These are phyloP conservation scores for Marasmarcha lunaedactyla DNA, from an alignment of 2,888 invertebrate genomes.

Conservation along the genomic window DNA sequence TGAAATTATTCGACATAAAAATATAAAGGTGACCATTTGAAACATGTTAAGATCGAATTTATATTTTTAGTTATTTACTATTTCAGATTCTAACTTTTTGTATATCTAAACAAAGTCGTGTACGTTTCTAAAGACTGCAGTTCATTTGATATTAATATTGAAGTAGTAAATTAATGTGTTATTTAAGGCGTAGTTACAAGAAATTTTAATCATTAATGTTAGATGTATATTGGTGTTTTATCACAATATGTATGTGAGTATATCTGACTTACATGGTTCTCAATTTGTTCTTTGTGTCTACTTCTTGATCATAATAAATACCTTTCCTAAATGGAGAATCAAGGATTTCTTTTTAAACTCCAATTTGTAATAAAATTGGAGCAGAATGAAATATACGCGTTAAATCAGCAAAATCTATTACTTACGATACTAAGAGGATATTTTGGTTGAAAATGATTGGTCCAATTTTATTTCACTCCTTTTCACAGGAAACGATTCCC, in stretches of 20 bases:
- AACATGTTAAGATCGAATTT: slow-evolving; percentile 28
- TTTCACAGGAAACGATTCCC: too few relatives aligned
- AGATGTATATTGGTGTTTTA: not conserved
- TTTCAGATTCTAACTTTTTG: slow-evolving; percentile 14
- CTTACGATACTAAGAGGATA: too few relatives aligned
- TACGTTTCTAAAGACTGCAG: slow-evolving; percentile 29
- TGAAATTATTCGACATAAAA: too few relatives aligned
- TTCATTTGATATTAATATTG: slow-evolving; percentile 29
- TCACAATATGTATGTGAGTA: slow-evolving; percentile 7
- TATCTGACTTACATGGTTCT: too few relatives aligned
- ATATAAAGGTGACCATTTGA: slow-evolving; percentile 2
- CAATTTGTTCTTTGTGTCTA: slow-evolving; percentile 27
- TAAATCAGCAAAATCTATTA: too few relatives aligned
- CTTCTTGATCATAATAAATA: slow-evolving; percentile 30
- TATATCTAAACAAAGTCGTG: slow-evolving; percentile 13
- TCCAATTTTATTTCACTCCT: too few relatives aligned
- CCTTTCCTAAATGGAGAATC: slow-evolving; percentile 15
- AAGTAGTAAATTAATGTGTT: slow-evolving; percentile 17
- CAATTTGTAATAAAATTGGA: too few relatives aligned
- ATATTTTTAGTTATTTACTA: slow-evolving; percentile 20
- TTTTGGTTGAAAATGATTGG: too few relatives aligned
- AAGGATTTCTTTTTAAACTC: too few relatives aligned
- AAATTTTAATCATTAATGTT: slow-evolving; percentile 8
- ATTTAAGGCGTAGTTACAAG: slow-evolving; percentile 7
- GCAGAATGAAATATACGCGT: too few relatives aligned